phyloP scores from a whole-genome alignment of 2,888 invertebrate species.

The Coremacera marginata region DNA sequence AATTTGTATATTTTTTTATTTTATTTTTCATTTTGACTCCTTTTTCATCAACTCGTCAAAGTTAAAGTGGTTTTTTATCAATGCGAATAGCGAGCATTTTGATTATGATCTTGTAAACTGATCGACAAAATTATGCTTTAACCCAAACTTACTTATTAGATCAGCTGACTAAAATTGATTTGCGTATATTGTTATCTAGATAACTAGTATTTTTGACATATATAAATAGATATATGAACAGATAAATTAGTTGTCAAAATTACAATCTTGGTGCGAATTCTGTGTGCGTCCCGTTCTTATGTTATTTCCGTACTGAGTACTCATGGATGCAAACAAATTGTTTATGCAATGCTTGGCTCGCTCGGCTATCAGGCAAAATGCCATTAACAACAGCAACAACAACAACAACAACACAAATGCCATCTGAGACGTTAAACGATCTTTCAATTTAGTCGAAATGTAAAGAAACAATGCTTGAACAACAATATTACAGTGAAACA shows the following conservation, averaged over 20 bases:
- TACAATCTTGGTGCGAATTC: not conserved
- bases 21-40: too few relatives aligned
- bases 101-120: too few relatives aligned
- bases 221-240: too few relatives aligned
- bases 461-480: constrained; percentile 23
- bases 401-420: constrained; percentile 24
- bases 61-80: too few relatives aligned
- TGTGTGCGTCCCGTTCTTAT: constrained; percentile 28
- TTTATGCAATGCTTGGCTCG: constrained; percentile 4
- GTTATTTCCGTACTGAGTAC: constrained; percentile 41
- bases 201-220: too few relatives aligned
- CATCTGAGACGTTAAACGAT: constrained; percentile 33
- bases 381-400: constrained; percentile 7
- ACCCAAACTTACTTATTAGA: too few relatives aligned
- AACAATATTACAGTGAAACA: constrained; percentile 12
- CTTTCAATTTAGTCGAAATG: constrained; percentile 33
- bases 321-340: constrained; percentile 21
- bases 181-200: too few relatives aligned
- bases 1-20: not conserved
- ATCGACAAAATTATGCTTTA: too few relatives aligned
- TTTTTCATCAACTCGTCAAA: too few relatives aligned
- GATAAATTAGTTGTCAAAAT: too few relatives aligned
- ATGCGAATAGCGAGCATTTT: too few relatives aligned
- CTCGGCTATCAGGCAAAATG: constrained; percentile 13
- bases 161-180: too few relatives aligned